Evolutionary conservation across 2,888 invertebrate species (phyloP), one percentile per base, ranked within the genome.

Genomic region (Temnothorax rugatulus): DNA sequence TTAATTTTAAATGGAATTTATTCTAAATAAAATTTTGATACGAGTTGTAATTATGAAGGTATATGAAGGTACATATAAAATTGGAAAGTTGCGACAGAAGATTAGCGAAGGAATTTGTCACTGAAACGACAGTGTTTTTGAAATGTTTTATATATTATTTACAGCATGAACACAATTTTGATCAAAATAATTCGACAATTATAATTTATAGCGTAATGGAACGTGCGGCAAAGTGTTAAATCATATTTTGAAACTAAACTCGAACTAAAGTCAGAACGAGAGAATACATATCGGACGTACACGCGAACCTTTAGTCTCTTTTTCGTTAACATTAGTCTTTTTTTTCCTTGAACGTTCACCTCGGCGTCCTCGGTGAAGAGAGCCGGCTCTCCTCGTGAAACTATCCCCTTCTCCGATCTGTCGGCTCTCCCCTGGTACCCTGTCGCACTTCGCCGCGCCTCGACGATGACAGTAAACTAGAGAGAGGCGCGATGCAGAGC

Each of bases 391-490:
- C 75, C 82, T 85, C 77, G 64, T 54, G 75, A 88, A 85, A 83
- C 84, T 77, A 38, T 79, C 25, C 66, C 52, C 47, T 76, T 44
- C 54, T 41, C 34, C 76, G 11, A 41, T 18, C 38, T 38, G 63
- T 13, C 18, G 21, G 38, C 52, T 52, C 38, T 54, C 47, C 79
- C 34, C 41, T 41, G 29, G 11, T 59, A 47, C 38, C 29, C 66
- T 76, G 61, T 59, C 47, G 47, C 25, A 54, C 66, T 52, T 82
- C 29, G 25, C 44, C n/a, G 44, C 76, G 71, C 81, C 71, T 84
- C 68, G 83, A 69, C 74, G 87, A 89, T 90, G 90, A 91, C 91
- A 90, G 90, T 91, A 91, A 90, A 90, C 88, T 90, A 91, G 90
- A 88, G 86, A 90, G 90, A 89, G 85, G 83, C 88, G 81, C 71